Base-by-base conservation (phyloP, 2,888 invertebrate genomes). In the Scaptomyza flava region DNA sequence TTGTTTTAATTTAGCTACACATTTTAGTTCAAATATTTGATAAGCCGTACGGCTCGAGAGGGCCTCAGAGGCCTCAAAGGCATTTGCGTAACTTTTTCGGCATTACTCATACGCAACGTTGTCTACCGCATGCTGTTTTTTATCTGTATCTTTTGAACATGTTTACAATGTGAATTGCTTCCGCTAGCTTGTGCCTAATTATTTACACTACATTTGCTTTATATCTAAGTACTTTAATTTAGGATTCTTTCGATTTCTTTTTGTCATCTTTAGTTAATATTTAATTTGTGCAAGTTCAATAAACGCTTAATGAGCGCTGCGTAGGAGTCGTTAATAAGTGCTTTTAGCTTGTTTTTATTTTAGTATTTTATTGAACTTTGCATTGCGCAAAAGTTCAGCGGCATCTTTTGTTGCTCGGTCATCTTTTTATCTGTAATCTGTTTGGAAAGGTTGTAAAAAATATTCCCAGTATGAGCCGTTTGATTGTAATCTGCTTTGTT, bases 11-110 rank as follows among this genome's bases (percentile, higher is more conserved):
- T 83, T 87, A 87, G 81, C 70, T 66, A 69, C 84, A 78, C 84
- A 87, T 77, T 88, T 88, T 83, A 88, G 87, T 69, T 60, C 84
- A 89, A 83, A 87, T 87, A 83, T 84, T 81, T 83, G 83, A 83
- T 83, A 88, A 83, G 87, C 77, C 58, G 63, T 23, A 47, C 48
- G 64, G 48, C 20, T 20, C 50, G 47, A 31, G 47, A 31, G 51
- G 43, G 53, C 38, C 34, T 43, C 51, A n/a, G 47, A 34, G 51
- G 41, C 53, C 14, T 1, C 7, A 1, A 7, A 27, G 73, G 62
- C 68, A 80, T 74, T 81, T 78, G 78, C 78, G 81, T 81, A 78
- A 78, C 73, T 9, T 41, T 36, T 69, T 51, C 56, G 77, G 71
- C 80, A 76, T 89, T 89, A 83, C 84, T 81, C 85, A 84, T 81